These are phyloP conservation scores for Thereva nobilitata DNA, from an alignment of 2,888 invertebrate genomes.

Conservation along the genomic window DNA sequence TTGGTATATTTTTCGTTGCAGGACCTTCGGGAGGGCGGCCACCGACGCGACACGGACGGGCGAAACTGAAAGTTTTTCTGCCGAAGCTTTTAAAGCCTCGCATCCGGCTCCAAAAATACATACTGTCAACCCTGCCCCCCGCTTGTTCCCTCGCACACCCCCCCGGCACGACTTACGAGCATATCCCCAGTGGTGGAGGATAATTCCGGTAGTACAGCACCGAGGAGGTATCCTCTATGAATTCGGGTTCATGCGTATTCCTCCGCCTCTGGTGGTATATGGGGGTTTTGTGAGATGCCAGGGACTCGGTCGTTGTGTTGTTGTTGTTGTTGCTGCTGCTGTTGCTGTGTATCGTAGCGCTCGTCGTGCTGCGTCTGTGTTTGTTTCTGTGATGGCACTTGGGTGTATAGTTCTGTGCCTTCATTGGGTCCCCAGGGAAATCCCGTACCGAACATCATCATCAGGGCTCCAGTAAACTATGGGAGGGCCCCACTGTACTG, in stretches of 20 bases:
- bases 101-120: background rate
- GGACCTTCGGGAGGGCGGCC: too few relatives aligned
- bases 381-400: conserved; percentile 52
- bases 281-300: conserved; percentile 20
- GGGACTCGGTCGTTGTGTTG: conserved; percentile 23
- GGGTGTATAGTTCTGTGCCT: conserved; percentile 52
- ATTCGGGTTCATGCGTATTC: conserved; percentile 33
- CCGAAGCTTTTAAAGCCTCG: too few relatives aligned
- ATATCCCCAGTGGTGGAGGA: conserved; percentile 26
- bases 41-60: too few relatives aligned
- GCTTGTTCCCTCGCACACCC: conserved; percentile 20
- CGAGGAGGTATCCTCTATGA: conserved; percentile 21
- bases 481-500: conserved; percentile 26
- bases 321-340: conserved; percentile 1
- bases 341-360: background rate
- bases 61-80: too few relatives aligned
- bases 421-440: conserved; percentile 51
- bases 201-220: conserved; percentile 32
- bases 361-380: conserved; percentile 26
- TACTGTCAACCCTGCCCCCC: conserved; percentile 3
- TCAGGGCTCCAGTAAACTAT: conserved; percentile 45
- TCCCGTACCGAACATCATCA: conserved; percentile 56
- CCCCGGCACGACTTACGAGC: conserved; percentile 21
- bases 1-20: conserved; percentile 25
- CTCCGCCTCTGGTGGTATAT: conserved; percentile 18